Evolutionary conservation across 1,140 invertebrate genomes (phyloP).

Genomic region (Conus betulinus): DNA sequence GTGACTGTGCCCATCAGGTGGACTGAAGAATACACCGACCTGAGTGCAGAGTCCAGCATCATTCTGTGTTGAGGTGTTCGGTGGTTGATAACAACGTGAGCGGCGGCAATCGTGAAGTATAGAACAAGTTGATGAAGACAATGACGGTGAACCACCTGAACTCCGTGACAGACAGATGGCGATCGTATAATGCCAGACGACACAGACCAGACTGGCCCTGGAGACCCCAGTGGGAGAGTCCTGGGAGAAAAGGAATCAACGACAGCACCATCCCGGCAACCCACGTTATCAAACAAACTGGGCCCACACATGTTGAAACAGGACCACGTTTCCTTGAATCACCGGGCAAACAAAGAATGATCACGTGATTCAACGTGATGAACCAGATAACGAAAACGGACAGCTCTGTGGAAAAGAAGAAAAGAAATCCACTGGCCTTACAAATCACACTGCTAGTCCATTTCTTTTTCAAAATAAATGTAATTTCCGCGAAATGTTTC

Average conservation of each 20-base stretch:
- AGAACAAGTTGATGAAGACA: constrained; percentile 49
- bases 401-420: too few species aligned
- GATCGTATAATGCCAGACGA: constrained; percentile 48
- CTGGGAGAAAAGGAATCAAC: constrained; percentile 40
- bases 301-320: neutral
- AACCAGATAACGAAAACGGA: too few species aligned
- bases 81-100: constrained; percentile 49
- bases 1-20: constrained; percentile 42
- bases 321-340: constrained; percentile 1
- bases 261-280: constrained; percentile 34
- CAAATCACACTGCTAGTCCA: too few species aligned
- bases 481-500: too few species aligned
- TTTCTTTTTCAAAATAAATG: too few species aligned
- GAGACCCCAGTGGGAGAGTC: constrained; percentile 48
- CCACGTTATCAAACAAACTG: constrained; percentile 40
- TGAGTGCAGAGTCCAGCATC: neutral
- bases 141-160: constrained; percentile 45
- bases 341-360: constrained; percentile 59
- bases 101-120: constrained; percentile 46
- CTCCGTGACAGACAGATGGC: constrained; percentile 40
- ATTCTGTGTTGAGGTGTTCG: constrained; percentile 28
- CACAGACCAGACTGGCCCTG: constrained; percentile 51
- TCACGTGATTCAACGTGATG: constrained; percentile 58
- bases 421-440: too few species aligned
- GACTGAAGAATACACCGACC: constrained; percentile 34